phyloP scores from a whole-genome alignment of 2,888 invertebrate genomes.

The Ectobius pallidus region DNA sequence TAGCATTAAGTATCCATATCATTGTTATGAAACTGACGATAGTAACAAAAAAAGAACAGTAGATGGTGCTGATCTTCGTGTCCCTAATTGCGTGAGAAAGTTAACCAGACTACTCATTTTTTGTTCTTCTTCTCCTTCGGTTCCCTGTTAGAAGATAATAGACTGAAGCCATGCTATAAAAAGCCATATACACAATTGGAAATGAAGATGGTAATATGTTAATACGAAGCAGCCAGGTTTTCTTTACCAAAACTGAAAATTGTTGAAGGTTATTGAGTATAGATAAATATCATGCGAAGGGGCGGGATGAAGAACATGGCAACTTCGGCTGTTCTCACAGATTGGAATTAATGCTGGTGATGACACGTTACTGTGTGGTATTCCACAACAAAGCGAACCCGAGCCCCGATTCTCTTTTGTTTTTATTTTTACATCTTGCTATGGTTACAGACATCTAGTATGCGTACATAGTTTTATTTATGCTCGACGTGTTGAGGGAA shows the following conservation, averaged over 20 bases:
- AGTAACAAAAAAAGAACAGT: background rate
- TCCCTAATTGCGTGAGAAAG: slow-evolving; percentile 15
- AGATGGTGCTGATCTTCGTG: slow-evolving; percentile 12
- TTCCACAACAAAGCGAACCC: background rate
- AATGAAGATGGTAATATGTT: background rate
- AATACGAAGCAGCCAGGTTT: background rate
- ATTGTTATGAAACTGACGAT: too few relatives aligned
- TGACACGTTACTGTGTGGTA: background rate
- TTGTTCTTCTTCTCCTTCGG: background rate
- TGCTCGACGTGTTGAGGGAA: too few relatives aligned
- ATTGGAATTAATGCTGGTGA: slow-evolving; percentile 22
- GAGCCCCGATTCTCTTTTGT: too few relatives aligned
- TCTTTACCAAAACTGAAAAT: background rate
- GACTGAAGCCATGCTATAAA: background rate
- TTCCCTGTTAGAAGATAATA: background rate
- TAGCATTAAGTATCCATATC: too few relatives aligned
- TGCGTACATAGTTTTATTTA: too few relatives aligned
- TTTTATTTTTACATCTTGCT: too few relatives aligned
- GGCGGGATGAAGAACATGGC: background rate
- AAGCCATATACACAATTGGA: background rate
- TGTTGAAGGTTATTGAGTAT: background rate
- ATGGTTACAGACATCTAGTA: too few relatives aligned
- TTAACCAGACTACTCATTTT: background rate
- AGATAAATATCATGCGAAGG: background rate
- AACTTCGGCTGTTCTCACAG: slow-evolving; percentile 16